Evolutionary conservation across 2,888 invertebrate genomes (phyloP), one percentile per base, ranked within the genome.

Genomic region (Drosophila incognita): DNA sequence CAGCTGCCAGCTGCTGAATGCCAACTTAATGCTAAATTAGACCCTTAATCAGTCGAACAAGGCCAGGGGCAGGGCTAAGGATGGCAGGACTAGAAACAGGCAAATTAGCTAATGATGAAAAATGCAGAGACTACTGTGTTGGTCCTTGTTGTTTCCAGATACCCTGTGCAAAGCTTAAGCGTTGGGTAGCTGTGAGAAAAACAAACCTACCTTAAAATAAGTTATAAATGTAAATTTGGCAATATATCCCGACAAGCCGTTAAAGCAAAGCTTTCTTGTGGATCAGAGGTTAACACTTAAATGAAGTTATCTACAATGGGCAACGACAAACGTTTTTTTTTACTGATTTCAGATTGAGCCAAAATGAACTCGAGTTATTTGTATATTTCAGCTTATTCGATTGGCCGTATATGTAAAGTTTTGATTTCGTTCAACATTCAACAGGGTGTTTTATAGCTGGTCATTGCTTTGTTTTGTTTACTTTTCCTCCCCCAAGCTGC

Each of bases 41-140:
- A 66, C 52, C 60, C 69, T 54, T 69, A 64, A 51, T 52, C 24
- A 65, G 66, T 35, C 46, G 48, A 74, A 53, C 21, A 13, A 29
- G 15, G 8, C 27, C 40, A 13, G 33, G 15, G 27, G 6, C 5
- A 8, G 15, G n/a, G 11, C 15, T 13, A 21, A 13, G 15, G 13
- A 31, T n/a, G 24, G 24, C 7, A 31, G n/a, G n/a, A 10, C 40
- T 15, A 21, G 31, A 35, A n/a, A 65, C 53, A 53, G 60, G 59
- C 56, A 83, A 86, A 87, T 83, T 74, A 90, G 84, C 90, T 89
- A 90, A 90, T 87, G 82, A 90, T 76, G 82, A 87, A 78, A 82
- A 80, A 80, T 82, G 58, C n/a, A 46, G 27, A 48, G 46, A 27
- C 36, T n/a, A 5, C 27, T 38, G 38, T 58, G n/a, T 35, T 52